Percentiles rank a stretch among this genome's conserved stretches.
These are phyloP conservation scores for Megamerina dolium DNA, from an alignment of 2,888 invertebrate genomes.

Conservation along the genomic window DNA sequence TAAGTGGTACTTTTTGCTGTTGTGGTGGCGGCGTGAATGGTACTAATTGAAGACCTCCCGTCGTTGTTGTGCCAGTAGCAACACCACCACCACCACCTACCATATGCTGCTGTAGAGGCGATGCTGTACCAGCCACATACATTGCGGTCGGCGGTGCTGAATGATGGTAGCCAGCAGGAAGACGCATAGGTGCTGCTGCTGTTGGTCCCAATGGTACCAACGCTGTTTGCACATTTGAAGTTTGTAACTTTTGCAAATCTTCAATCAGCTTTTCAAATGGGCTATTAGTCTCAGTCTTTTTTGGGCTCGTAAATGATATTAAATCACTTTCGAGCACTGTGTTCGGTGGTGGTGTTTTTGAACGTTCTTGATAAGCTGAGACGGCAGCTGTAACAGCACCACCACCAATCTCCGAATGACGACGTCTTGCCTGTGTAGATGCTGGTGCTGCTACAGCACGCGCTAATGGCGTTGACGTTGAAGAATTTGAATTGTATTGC, in stretches of 20 bases:
- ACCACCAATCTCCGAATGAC: slow-evolving; percentile 33
- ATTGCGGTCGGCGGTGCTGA: slow-evolving; percentile 13
- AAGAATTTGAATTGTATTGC: not conserved
- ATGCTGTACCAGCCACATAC: slow-evolving; percentile 18
- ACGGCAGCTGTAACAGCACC: slow-evolving; percentile 9
- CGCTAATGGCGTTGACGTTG: slow-evolving; percentile 15
- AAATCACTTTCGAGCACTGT: slow-evolving; percentile 53
- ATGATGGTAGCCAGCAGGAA: slow-evolving; percentile 3
- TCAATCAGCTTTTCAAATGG: slow-evolving; percentile 59
- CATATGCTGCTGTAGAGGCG: slow-evolving; percentile 20
- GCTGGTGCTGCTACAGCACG: slow-evolving; percentile 4
- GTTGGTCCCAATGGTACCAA: slow-evolving; percentile 34
- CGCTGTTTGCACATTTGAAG: slow-evolving; percentile 28
- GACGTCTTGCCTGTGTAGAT: slow-evolving; percentile 24
- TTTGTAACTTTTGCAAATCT: slow-evolving; percentile 51
- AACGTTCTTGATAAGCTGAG: slow-evolving; percentile 22
- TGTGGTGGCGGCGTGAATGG: slow-evolving; percentile 36
- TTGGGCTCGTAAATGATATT: slow-evolving; percentile 66
- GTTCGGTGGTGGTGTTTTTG: slow-evolving; percentile 33
- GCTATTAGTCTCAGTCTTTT: slow-evolving; percentile 51
- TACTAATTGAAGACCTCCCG: slow-evolving; percentile 38
- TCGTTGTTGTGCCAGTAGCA: not conserved
- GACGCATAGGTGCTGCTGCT: slow-evolving; percentile 24
- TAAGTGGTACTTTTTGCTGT: slow-evolving; percentile 41
- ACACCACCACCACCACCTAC: slow-evolving; percentile 2